phyloP scores from a whole-genome alignment of 2,888 invertebrate genomes.

The Stenchaetothrips biformis region DNA sequence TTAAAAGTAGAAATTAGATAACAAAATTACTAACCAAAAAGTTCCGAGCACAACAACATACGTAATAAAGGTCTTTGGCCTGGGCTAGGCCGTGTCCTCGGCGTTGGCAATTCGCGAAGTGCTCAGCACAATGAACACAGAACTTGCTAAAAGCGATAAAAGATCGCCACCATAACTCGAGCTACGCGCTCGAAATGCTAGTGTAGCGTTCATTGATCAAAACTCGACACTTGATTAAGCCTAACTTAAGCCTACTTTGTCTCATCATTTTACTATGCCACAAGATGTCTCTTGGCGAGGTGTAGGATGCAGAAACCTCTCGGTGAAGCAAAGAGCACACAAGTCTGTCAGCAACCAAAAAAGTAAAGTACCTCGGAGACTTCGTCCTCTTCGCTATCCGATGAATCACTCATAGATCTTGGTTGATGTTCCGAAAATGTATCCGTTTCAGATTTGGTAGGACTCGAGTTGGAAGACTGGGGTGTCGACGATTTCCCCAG shows the following conservation, averaged over 20 bases:
- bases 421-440: conserved; percentile 78
- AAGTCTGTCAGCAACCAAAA: conserved; percentile 25
- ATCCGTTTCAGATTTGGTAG: conserved; percentile 80
- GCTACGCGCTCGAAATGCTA: background rate
- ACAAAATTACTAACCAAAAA: background rate
- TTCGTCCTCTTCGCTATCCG: conserved; percentile 94
- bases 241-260: conserved; percentile 26
- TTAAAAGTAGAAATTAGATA: background rate
- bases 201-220: background rate
- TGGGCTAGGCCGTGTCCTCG: conserved; percentile 19
- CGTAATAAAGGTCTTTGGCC: background rate
- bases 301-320: conserved; percentile 33
- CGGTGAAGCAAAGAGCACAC: conserved; percentile 29
- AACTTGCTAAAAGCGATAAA: background rate
- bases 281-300: conserved; percentile 65
- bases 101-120: conserved; percentile 12
- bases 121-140: background rate
- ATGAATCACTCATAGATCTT: conserved; percentile 88
- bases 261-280: conserved; percentile 38
- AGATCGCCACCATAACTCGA: background rate
- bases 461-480: conserved; percentile 78
- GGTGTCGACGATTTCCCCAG: conserved; percentile 61
- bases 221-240: conserved; percentile 25
- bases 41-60: background rate
- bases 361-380: conserved; percentile 79